Conservation (phyloP, 30 jellyfish, hydroid and myxozoan genomes). For the Haliclystus octoradiatus region DNA sequence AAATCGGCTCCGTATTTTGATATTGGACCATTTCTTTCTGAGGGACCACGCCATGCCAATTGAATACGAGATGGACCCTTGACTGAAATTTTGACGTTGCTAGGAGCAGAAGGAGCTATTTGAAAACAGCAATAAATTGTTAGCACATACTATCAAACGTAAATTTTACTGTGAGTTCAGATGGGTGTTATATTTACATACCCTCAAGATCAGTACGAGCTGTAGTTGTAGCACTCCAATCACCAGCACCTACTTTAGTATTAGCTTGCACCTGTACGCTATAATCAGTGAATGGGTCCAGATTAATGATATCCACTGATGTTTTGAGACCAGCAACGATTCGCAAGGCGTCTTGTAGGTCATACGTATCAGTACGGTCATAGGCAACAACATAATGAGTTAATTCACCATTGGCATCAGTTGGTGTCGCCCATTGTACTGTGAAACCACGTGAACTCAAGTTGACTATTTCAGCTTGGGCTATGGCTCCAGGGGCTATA, state of each 20-base stretch:
- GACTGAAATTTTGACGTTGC: slow-evolving; percentile 17
- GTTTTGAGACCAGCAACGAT: not conserved
- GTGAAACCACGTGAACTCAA: not conserved
- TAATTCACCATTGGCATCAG: not conserved
- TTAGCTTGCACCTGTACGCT: slow-evolving; percentile 41
- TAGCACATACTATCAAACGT: not conserved
- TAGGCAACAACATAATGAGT: slow-evolving; percentile 38
- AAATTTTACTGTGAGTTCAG: not conserved
- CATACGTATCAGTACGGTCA: slow-evolving; percentile 10
- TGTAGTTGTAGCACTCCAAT: slow-evolving; percentile 36
- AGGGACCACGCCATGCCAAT: slow-evolving; percentile 50
- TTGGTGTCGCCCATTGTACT: not conserved
- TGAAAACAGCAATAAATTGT: too few relatives aligned
- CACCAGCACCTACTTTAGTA: slow-evolving; percentile 46
- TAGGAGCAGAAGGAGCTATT: slow-evolving; percentile 89
- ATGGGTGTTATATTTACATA: not conserved
- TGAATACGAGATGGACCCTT: slow-evolving; percentile 18
- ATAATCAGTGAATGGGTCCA: slow-evolving; percentile 43
- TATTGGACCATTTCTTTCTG: slow-evolving; percentile 29
- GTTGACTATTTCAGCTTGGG: not conserved
- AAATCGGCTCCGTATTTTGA: slow-evolving; percentile 20
- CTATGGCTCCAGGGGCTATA: not conserved
- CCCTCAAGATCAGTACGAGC: slow-evolving; percentile 50
- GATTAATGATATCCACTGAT: not conserved
- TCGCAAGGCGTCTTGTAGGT: slow-evolving; percentile 17